phyloP scores from a whole-genome alignment of 2,888 invertebrate species.

The Parelbella ahira region DNA sequence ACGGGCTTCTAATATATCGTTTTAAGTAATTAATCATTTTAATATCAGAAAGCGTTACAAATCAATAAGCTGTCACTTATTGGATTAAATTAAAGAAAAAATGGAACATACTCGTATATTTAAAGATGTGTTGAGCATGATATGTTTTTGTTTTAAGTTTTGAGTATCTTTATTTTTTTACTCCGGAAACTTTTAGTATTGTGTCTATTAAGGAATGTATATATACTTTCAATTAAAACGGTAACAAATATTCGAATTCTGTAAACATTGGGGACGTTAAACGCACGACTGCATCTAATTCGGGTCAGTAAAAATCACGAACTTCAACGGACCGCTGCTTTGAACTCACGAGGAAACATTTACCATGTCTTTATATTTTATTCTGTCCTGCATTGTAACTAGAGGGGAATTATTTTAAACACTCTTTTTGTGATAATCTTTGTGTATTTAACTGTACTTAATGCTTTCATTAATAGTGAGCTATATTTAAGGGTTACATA shows the following conservation, averaged over 20 bases:
- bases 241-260: slow-evolving; percentile 8
- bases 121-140: too few relatives aligned
- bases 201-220: too few relatives aligned
- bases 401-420: slow-evolving; percentile 3
- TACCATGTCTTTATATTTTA: slow-evolving; percentile 2
- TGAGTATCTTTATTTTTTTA: too few relatives aligned
- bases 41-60: too few relatives aligned
- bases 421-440: slow-evolving; percentile 2
- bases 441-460: slow-evolving; percentile 1
- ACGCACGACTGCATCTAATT: slow-evolving; percentile 49
- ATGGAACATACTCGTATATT: too few relatives aligned
- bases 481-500: too few relatives aligned
- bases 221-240: slow-evolving; percentile 14
- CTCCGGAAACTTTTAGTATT: too few relatives aligned
- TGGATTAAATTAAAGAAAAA: too few relatives aligned
- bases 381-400: slow-evolving; percentile 5
- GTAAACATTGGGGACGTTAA: slow-evolving; percentile 37
- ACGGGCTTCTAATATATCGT: too few relatives aligned
- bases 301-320: slow-evolving; percentile 40
- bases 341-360: slow-evolving; percentile 17
- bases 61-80: too few relatives aligned
- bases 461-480: neutral
- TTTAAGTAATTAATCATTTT: too few relatives aligned
- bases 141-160: too few relatives aligned
- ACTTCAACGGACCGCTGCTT: slow-evolving; percentile 5